A percentile compares a stretch with the other conserved stretches of the same genome.
phyloP scores from a whole-genome alignment of 2,113 vertebrate genomes.

The Anolis carolinensis region DNA sequence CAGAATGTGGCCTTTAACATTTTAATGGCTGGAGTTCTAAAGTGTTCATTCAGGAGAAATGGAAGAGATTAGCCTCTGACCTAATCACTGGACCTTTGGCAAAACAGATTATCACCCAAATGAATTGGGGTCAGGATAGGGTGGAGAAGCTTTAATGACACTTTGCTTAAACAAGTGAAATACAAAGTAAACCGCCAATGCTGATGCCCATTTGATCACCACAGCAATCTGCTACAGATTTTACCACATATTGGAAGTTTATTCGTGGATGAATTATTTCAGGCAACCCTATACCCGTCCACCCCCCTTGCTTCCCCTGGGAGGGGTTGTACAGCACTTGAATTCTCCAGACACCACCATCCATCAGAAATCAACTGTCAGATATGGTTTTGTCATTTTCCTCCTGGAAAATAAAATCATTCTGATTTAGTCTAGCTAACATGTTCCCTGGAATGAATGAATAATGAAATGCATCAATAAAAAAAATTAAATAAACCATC shows the following conservation, averaged over 20 bases:
- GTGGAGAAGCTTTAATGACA: neutral
- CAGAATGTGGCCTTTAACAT: slow-evolving; percentile 45
- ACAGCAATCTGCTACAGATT: neutral
- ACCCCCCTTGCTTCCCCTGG: too few species aligned
- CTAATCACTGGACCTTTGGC: slow-evolving; percentile 40
- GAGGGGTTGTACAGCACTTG: neutral
- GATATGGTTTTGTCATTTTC: neutral
- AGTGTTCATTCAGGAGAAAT: slow-evolving; percentile 33
- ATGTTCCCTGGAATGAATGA: too few species aligned
- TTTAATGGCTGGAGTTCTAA: slow-evolving; percentile 48
- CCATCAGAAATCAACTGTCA: neutral
- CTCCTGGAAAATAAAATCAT: too few species aligned
- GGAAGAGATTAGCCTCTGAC: slow-evolving; percentile 34
- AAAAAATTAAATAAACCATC: too few species aligned
- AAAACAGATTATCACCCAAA: slow-evolving; percentile 35
- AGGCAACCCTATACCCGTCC: neutral
- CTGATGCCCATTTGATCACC: neutral
- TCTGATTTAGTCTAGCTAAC: too few species aligned
- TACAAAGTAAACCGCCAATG: too few species aligned
- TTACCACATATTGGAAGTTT: neutral
- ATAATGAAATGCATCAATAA: too few species aligned
- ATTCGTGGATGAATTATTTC: neutral
- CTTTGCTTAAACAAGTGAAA: neutral
- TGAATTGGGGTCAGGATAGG: neutral
- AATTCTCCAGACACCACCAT: neutral